Base-by-base conservation (phyloP, 2,888 invertebrate species). In the Spilosoma lubricipeda region DNA sequence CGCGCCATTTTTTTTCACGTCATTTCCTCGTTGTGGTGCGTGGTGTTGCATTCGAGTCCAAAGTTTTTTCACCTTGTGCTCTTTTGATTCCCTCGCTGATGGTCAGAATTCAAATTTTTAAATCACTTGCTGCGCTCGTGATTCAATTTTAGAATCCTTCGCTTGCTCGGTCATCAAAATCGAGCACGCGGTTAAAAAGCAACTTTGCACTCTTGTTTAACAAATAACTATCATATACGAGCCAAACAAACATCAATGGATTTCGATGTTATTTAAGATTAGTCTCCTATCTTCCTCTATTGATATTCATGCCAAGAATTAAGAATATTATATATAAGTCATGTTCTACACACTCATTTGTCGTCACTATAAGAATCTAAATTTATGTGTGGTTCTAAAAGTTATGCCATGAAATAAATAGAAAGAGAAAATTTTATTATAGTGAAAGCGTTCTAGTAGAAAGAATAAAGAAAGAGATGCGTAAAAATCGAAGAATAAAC, bases 401-500 rank as follows among this genome's bases (percentile, higher is more conserved):
- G 11, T 30, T 15, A 27, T 20, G 30, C 33, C 13, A 4, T 1
- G 33, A 36, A 42, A 27, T 70, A 70, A 33, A 30, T n/a, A 52
- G 4, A 64, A 68, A 73, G 27, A 45, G 33, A 42, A 39, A 33
- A 9, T 8, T 1, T 39, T 69, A 69, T n/a, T 27, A 56, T 30
- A 56, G 20, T 73, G 23, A 67, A 59, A 27, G 36, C 30, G n/a
- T 39, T 75, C 73, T 56, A 13, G 67, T 71, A 64, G 27, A 70
- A 39, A 11, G 79, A 82, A 82, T 80, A 72, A 39, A 77, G n/a
- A 82, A 74, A 66, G 69, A 79, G 74, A 78, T n/a, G 77, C 80
- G 79, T 76, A 77, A 85, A 83, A 82, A 78, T 80, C 36, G 74
- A n/a, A 18, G 73, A 72, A 77, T 80, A 82, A 81, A 84, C 78